Percentiles rank a stretch among this genome's conserved stretches.
These are phyloP conservation scores for Columba janthina DNA, from an alignment of 2,113 vertebrate genomes.

Conservation along the genomic window DNA sequence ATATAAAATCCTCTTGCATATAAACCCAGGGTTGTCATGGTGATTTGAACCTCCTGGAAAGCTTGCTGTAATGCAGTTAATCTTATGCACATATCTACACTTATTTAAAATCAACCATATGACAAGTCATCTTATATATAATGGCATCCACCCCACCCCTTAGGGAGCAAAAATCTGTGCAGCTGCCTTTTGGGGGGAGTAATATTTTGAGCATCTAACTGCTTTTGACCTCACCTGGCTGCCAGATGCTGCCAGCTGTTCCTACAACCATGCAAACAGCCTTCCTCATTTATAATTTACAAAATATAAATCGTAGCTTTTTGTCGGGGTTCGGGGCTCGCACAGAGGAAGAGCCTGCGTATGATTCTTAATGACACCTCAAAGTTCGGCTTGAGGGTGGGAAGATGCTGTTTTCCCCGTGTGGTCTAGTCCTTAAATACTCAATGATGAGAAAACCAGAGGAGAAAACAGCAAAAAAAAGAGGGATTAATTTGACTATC, in stretches of 20 bases:
- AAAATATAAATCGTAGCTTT: neutral
- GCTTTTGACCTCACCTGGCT: conserved; percentile 37
- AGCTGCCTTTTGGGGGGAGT: neutral
- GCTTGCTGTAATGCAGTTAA: conserved; percentile 29
- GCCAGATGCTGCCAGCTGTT: conserved; percentile 13
- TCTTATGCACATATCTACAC: conserved; percentile 3
- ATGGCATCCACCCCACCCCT: neutral
- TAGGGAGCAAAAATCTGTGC: neutral
- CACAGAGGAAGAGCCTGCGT: neutral
- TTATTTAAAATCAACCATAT: conserved; percentile 2
- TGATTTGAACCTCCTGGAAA: conserved; percentile 33
- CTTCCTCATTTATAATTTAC: conserved; percentile 5
- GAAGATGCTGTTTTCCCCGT: neutral
- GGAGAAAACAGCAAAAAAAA: neutral
- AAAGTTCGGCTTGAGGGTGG: neutral
- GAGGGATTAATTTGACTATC: neutral
- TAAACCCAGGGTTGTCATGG: conserved; percentile 36
- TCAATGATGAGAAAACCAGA: neutral
- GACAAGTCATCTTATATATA: neutral
- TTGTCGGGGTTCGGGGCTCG: neutral
- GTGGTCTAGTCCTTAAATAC: neutral
- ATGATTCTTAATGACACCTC: neutral
- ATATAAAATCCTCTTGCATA: neutral
- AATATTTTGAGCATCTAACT: neutral
- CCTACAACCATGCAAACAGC: neutral